Conservation (phyloP, 2,113 vertebrate species). For the Apaloderma vittatum region DNA sequence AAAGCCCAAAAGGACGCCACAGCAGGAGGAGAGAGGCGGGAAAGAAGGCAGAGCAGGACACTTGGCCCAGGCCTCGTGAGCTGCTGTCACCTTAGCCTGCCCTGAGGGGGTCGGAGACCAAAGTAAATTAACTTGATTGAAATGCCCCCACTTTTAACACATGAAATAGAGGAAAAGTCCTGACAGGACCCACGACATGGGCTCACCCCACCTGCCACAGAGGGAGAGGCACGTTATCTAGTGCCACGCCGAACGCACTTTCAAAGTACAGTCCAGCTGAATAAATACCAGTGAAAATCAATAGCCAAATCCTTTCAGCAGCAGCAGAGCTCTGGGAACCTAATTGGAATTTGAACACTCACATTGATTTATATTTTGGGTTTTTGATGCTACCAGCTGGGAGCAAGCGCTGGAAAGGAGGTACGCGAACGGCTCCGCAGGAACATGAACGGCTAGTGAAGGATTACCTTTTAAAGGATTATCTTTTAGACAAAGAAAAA, state of each 20-base stretch:
- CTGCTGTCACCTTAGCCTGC: not conserved
- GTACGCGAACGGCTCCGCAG: not conserved
- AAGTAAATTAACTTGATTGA: not conserved
- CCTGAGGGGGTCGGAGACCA: not conserved
- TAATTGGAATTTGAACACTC: slow-evolving; percentile 53
- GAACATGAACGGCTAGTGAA: not conserved
- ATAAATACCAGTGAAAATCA: slow-evolving; percentile 45
- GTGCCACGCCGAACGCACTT: not conserved
- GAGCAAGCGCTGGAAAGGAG: not conserved
- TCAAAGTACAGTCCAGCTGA: slow-evolving; percentile 37
- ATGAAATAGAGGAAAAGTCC: not conserved
- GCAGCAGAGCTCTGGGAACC: slow-evolving; percentile 2
- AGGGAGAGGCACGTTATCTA: not conserved
- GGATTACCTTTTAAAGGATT: slow-evolving; percentile 61
- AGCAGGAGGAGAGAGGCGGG: not conserved
- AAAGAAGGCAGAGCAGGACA: not conserved
- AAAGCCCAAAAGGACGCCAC: not conserved
- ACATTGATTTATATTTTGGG: not conserved
- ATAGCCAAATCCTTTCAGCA: slow-evolving; percentile 44
- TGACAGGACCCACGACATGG: not conserved
- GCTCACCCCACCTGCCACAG: not conserved
- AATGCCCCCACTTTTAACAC: not conserved
- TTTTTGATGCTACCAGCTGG: not conserved
- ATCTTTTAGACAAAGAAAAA: slow-evolving; percentile 58
- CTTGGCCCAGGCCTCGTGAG: no score